These are phyloP conservation scores for Lemur catta DNA, from an alignment of 2,797 vertebrate species.

Conservation along the genomic window DNA sequence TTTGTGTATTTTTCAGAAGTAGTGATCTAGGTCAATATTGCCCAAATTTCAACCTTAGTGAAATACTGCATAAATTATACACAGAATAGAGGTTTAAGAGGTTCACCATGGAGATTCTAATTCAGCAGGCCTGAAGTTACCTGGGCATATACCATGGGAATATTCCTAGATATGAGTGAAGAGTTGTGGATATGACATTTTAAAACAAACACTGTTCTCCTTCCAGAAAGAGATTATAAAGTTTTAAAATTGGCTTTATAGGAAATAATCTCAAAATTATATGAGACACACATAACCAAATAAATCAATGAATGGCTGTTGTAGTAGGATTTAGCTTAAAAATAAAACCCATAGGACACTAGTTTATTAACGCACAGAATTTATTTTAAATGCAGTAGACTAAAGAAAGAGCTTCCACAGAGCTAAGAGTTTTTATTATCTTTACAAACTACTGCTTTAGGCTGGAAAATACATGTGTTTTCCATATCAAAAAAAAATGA, in stretches of 20 bases:
- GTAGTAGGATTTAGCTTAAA: neutral
- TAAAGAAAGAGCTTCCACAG: neutral
- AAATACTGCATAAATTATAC: neutral
- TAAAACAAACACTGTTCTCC: neutral
- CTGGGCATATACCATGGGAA: neutral
- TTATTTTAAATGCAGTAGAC: neutral
- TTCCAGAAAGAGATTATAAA: neutral
- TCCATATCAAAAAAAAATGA: neutral
- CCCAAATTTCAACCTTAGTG: neutral
- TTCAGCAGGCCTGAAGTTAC: neutral
- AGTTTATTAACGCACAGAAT: neutral
- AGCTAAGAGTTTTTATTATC: neutral
- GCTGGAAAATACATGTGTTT: neutral
- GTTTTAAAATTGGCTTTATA: neutral
- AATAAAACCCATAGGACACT: neutral
- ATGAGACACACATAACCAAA: neutral
- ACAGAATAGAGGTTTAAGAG: neutral
- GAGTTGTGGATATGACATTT: neutral
- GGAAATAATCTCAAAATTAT: neutral
- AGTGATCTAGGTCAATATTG: neutral
- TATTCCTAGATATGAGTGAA: neutral
- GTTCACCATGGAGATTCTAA: neutral
- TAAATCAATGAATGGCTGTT: neutral
- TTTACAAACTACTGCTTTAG: neutral
- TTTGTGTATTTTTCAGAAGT: neutral